These are phyloP conservation scores for Campoletis sonorensis DNA, from an alignment of 1,140 invertebrate species.

Conservation along the genomic window DNA sequence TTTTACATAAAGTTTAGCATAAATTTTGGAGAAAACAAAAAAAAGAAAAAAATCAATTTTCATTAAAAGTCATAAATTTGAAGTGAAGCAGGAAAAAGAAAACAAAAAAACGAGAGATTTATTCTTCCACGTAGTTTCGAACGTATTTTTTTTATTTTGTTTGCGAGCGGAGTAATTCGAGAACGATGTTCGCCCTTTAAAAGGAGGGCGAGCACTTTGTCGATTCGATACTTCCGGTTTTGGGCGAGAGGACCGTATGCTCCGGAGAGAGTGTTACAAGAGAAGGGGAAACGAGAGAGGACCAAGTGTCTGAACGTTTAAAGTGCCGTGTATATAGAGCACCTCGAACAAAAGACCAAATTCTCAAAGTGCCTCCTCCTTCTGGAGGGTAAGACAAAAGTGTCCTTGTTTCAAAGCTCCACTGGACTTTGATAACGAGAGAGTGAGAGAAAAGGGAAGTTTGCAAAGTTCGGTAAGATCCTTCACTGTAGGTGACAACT, in stretches of 20 bases:
- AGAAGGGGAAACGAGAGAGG: background rate
- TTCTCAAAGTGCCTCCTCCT: background rate
- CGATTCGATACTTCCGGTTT: too few species aligned
- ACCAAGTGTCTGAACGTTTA: background rate
- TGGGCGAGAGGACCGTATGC: background rate
- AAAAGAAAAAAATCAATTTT: too few species aligned
- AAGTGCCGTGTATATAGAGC: background rate
- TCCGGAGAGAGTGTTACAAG: background rate
- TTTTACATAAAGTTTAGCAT: too few species aligned
- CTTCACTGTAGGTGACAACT: background rate
- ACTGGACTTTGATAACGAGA: conserved; percentile 14
- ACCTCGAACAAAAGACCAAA: background rate
- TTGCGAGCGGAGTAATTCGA: too few species aligned
- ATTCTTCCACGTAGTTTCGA: too few species aligned
- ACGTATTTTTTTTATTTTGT: too few species aligned
- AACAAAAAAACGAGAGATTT: too few species aligned
- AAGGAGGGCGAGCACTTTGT: too few species aligned
- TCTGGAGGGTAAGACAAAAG: background rate
- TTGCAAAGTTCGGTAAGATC: background rate
- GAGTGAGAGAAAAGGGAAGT: background rate
- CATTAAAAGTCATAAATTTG: too few species aligned
- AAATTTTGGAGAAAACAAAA: too few species aligned
- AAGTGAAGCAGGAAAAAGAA: too few species aligned
- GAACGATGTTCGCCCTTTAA: too few species aligned
- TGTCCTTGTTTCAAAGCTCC: background rate